Conservation (phyloP, 2,113 vertebrate species). For the Capreolus pygargus region DNA sequence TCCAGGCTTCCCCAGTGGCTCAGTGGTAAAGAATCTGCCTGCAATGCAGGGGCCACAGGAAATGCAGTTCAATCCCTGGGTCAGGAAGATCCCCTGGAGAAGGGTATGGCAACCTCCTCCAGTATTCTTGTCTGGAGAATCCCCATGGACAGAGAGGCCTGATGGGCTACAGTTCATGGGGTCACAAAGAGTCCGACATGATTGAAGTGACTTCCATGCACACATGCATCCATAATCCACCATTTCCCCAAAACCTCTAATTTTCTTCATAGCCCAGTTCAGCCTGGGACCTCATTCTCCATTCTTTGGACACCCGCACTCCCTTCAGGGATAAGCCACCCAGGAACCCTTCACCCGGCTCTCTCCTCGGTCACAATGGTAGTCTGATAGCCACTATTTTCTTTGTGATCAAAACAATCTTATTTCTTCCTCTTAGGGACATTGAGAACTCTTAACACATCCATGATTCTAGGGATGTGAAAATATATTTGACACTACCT, state of each 20-base stretch:
- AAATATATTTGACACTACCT: neutral
- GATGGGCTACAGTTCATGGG: neutral
- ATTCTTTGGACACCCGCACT: neutral
- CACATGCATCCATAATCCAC: neutral
- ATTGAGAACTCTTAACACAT: neutral
- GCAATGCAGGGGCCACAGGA: neutral
- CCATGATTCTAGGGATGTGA: neutral
- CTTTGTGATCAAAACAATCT: neutral
- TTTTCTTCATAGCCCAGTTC: neutral
- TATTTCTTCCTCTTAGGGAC: neutral
- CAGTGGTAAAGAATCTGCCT: neutral
- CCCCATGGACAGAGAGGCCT: neutral
- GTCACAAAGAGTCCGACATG: neutral
- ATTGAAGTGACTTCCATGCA: neutral
- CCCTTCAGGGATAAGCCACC: neutral
- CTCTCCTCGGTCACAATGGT: neutral
- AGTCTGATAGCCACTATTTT: neutral
- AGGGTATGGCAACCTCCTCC: neutral
- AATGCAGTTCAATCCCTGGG: accelerated
- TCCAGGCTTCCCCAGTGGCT: neutral
- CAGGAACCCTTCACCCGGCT: neutral
- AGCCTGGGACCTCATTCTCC: neutral
- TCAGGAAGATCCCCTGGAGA: neutral
- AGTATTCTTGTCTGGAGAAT: neutral
- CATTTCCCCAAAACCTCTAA: neutral